Conservation (phyloP, 2,113 vertebrate genomes). For the Rostratula benghalensis region DNA sequence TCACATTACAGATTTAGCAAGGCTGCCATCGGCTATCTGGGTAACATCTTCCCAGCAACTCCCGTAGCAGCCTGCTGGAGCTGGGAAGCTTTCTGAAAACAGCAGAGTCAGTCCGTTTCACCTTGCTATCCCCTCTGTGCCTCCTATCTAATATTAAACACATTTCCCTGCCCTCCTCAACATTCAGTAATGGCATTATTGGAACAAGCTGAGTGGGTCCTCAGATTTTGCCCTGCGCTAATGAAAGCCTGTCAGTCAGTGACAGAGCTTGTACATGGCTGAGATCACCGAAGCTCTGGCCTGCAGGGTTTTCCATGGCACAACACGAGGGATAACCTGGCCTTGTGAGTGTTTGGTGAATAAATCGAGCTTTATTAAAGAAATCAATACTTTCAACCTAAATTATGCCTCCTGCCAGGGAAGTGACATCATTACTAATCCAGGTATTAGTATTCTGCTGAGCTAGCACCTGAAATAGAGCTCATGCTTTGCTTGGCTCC, state of each 20-base stretch:
- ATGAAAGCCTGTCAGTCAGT: constrained; percentile 13
- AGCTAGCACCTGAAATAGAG: constrained; percentile 7
- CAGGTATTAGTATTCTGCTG: constrained; percentile 40
- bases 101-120: background rate
- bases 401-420: constrained; percentile 12
- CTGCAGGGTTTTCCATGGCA: background rate
- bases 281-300: background rate
- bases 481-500: constrained; percentile 1
- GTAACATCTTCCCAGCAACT: background rate
- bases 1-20: background rate
- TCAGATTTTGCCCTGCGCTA: background rate
- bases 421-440: constrained; percentile 7
- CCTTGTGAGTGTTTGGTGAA: background rate
- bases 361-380: background rate
- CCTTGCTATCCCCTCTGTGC: background rate
- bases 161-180: background rate
- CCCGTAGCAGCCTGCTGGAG: background rate
- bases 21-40: background rate
- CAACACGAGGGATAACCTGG: background rate
- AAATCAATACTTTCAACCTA: constrained; percentile 27
- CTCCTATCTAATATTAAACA: background rate
- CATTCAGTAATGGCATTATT: background rate
- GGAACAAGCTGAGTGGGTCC: background rate
- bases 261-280: background rate
- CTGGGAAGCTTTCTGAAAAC: background rate